Percentiles rank a stretch among this genome's conserved stretches.
Evolutionary conservation across 2,113 vertebrate species (phyloP).

Genomic region (Tachysurus vachellii): DNA sequence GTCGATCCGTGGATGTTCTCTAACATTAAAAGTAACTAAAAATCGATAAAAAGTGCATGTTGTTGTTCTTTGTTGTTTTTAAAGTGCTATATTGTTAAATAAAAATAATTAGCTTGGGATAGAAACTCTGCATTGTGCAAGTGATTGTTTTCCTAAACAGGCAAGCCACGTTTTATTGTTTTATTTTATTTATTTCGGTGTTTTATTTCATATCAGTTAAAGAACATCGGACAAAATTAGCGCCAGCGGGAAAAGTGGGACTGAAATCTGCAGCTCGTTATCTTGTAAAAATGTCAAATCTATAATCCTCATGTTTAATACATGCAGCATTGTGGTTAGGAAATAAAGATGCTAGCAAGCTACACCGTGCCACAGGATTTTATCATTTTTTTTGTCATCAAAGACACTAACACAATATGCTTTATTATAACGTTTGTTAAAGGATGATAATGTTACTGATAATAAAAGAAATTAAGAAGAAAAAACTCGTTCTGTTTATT

Average conservation of each 20-base stretch:
- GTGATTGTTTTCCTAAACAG: not conserved
- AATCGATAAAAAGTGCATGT: not conserved
- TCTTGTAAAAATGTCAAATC: not conserved
- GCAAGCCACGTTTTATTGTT: not conserved
- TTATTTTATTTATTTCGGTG: not conserved
- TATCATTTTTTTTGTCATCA: not conserved
- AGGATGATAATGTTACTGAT: too few relatives aligned
- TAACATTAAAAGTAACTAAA: not conserved
- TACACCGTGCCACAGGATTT: not conserved
- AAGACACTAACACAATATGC: not conserved
- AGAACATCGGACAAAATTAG: not conserved
- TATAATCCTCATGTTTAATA: not conserved
- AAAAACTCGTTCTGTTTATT: not conserved
- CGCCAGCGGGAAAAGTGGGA: not conserved
- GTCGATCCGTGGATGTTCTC: not conserved
- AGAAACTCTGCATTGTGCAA: not conserved
- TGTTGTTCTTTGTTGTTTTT: not conserved
- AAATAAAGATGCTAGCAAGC: not conserved
- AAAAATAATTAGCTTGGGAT: not conserved
- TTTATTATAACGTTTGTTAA: too few relatives aligned
- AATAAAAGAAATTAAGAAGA: too few relatives aligned
- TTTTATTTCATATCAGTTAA: not conserved
- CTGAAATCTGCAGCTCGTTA: not conserved
- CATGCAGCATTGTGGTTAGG: not conserved
- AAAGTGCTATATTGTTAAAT: not conserved